Evolutionary conservation across 2,888 invertebrate species (phyloP), one percentile per base, ranked within the genome.

Genomic region (Polymixis lichenea): DNA sequence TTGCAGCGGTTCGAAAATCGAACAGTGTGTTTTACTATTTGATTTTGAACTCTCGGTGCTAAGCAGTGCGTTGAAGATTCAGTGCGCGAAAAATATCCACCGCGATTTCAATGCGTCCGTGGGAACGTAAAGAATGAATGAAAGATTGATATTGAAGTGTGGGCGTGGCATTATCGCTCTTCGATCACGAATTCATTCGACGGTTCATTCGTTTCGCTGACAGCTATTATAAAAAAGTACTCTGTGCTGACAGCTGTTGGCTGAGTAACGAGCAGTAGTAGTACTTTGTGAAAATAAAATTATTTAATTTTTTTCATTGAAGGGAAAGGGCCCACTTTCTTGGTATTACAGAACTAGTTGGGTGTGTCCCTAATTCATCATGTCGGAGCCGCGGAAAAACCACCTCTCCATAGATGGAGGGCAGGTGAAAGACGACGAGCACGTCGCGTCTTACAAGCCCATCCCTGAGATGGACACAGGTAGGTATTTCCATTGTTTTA

Each of bases 391-490:
- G 79, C 93, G 94, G 86, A 95, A 95, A 91, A 95, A 94, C 84
- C 95, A 95, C 92, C 94, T 94, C 84, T 88, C 91, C 80, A 95
- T 95, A 91, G 95, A 96, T 92, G 96, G 95, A 86, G 95, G 93
- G 86, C 95, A 95, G 88, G 93, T 95, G 94, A 96, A 96, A 88
- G 95, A 96, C 82, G 96, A 96, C 86, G 97, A 97, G 77, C 94
- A 95, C 88, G 93, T 94, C 83, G 91, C 94, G 64, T 92, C 97
- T 56, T 97, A 97, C 91, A 97, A 97, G 91, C 95, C 96, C 64
- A 96, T 97, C 87, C 96, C 97, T 80, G 97, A 97, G 88, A 91
- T 95, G 86, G 97, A 97, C 91, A 94, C 96, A 94, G 97, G 97
- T 96, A 94, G 97, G 97, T 96, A 94, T 93, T 84, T 86, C 67